Base-by-base conservation (phyloP, 2,113 vertebrate species). In the Melanerpes aurifrons region DNA sequence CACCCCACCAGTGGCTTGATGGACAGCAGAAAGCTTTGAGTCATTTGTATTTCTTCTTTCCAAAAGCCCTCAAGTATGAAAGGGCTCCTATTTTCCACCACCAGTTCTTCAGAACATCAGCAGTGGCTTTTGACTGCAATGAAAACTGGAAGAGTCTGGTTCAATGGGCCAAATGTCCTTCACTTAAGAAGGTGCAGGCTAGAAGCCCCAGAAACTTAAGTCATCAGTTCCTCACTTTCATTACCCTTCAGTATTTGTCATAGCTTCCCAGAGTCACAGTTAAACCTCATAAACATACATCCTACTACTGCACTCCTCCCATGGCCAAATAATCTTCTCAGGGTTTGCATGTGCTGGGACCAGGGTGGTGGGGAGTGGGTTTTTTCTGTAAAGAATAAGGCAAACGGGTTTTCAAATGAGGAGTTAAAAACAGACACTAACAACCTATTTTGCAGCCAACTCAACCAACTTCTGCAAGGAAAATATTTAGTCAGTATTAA, bases 401-500 rank as follows among this genome's bases (percentile, higher is more conserved):
- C 12, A 61, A 78, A 87, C 59, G 18, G 71, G 73, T 82, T 37
- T 48, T 53, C 24, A 53, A 68, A 7, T 20, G 24, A 4, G 0
- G 63, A 1, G 1, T 10, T 19, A 3, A 43, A 69, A 18, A 29
- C 2, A 10, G 29, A 21, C 40, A 29, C 79, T 18, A 95, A 91
- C 75, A 45, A 70, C 86, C 25, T 90, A 6, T 73, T 93, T 62
- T 69, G 62, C 77, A 74, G 86, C 11, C 72, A 95, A 93, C 26
- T 87, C 73, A 72, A 86, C 19, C 54, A 71, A 95, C 62, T 61
- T 68, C 48, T 77, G 43, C 71, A 83, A 94, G 68, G 47, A 97
- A 95, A 97, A 82, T 32, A 94, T 87, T 93, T 69, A 93, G 29
- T 40, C 68, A 83, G 75, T 93, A 96, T 89, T 94, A 77, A 85